phyloP scores from a whole-genome alignment of 2,797 vertebrate genomes.

The Enteromius afrohamiltoni region DNA sequence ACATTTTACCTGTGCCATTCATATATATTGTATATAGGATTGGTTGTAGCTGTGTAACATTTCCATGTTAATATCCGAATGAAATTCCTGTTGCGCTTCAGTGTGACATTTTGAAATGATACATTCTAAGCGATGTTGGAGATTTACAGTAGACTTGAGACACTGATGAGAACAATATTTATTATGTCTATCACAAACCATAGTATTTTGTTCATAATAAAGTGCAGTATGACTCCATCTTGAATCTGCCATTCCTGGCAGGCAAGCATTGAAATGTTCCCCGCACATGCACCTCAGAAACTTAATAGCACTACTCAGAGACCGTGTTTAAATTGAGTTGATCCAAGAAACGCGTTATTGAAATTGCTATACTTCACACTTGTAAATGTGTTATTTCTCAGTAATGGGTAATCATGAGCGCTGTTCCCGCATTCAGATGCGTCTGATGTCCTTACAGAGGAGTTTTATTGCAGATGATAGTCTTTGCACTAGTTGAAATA shows the following conservation, averaged over 20 bases:
- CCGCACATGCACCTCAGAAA: conserved; percentile 18
- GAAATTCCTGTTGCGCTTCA: neutral
- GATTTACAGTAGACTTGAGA: conserved; percentile 14
- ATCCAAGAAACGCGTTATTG: conserved; percentile 46
- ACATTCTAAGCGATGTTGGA: neutral
- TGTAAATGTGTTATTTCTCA: conserved; percentile 48
- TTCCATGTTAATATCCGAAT: neutral
- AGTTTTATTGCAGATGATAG: conserved; percentile 57
- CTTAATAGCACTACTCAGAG: conserved; percentile 45
- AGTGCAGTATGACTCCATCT: conserved; percentile 31
- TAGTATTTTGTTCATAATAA: conserved; percentile 20
- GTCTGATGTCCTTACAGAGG: conserved; percentile 43
- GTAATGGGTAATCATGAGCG: conserved; percentile 43
- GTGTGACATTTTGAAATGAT: conserved; percentile 6
- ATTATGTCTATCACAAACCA: neutral
- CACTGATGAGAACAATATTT: neutral
- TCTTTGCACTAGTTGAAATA: conserved; percentile 54
- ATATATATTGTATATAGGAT: neutral
- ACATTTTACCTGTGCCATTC: neutral
- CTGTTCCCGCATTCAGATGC: conserved; percentile 22
- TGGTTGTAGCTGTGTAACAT: neutral
- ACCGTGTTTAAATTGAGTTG: conserved; percentile 43
- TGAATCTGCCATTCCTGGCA: conserved; percentile 33
- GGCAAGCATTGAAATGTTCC: conserved; percentile 30
- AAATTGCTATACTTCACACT: conserved; percentile 45